Evolutionary conservation across 2,888 invertebrate genomes (phyloP).

Genomic region (Chaetogeoica ovagalla): DNA sequence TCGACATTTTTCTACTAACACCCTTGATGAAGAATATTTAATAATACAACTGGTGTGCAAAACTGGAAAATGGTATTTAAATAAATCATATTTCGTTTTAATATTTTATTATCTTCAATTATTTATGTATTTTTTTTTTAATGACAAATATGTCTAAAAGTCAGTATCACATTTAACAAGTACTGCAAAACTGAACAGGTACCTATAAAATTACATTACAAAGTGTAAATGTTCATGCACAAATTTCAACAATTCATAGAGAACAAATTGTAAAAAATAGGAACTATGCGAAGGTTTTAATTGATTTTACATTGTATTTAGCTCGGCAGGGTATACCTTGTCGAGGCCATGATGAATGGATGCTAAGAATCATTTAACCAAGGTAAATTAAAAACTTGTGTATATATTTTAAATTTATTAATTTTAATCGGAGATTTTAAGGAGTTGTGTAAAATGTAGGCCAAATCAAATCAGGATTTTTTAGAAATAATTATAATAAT

Average conservation of each 20-base stretch:
- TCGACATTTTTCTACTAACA: constrained; percentile 5
- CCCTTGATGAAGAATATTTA: constrained; percentile 2
- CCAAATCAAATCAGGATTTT: background rate
- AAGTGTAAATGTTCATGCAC: constrained; percentile 1
- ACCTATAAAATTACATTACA: constrained; percentile 3
- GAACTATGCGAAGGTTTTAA: background rate
- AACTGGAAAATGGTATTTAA: background rate
- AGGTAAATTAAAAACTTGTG: constrained; percentile 4
- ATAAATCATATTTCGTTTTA: background rate
- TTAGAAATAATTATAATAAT: background rate
- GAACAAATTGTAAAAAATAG: background rate
- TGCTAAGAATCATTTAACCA: background rate
- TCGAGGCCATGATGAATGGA: background rate
- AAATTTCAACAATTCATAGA: constrained; percentile 5
- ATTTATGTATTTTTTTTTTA: background rate
- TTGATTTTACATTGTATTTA: constrained; percentile 1
- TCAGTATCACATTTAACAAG: constrained; percentile 6
- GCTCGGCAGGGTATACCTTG: background rate
- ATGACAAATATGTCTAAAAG: constrained; percentile 8
- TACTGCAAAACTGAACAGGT: constrained; percentile 2
- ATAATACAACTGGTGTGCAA: constrained; percentile 1
- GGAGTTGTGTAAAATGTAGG: background rate
- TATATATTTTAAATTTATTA: background rate
- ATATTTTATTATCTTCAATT: constrained; percentile 3
- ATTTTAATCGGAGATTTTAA: background rate